Evolutionary conservation across 2,113 vertebrate species (phyloP).

Genomic region (Chaetodon auriga): DNA sequence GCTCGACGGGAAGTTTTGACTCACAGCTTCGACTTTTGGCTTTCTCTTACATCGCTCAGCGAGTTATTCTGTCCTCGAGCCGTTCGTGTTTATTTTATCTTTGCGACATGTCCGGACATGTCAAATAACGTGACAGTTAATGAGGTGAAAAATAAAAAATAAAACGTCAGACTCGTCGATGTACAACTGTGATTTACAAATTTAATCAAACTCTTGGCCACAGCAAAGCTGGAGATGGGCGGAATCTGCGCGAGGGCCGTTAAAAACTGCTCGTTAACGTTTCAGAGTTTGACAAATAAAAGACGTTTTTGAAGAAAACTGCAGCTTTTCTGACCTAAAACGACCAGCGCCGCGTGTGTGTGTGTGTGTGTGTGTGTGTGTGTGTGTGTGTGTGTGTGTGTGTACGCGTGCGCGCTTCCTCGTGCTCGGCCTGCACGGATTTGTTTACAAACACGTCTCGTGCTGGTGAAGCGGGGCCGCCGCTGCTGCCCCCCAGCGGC

Average conservation of each 20-base stretch:
- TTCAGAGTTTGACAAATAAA: background rate
- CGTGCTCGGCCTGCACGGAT: constrained; percentile 70
- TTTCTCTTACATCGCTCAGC: background rate
- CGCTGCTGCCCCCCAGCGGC: constrained; percentile 70
- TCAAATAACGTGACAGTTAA: background rate
- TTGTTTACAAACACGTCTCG: constrained; percentile 85
- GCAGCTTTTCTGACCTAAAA: background rate
- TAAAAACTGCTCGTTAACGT: background rate
- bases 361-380: background rate
- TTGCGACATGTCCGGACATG: background rate
- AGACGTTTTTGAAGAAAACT: too few relatives aligned
- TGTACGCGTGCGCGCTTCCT: background rate
- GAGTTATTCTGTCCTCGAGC: too few relatives aligned
- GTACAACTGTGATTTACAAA: background rate
- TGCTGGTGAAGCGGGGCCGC: constrained; percentile 12
- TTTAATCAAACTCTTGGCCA: too few relatives aligned
- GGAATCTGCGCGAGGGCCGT: too few relatives aligned
- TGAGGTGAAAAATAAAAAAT: background rate
- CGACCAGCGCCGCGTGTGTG: too few relatives aligned
- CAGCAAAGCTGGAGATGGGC: too few relatives aligned
- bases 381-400: background rate
- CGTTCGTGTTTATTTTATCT: background rate
- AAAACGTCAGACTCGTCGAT: background rate
- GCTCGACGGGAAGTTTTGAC: too few relatives aligned
- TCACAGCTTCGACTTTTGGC: background rate